Evolutionary conservation across 2,113 vertebrate genomes (phyloP), one percentile per base, ranked within the genome.

Genomic region (Hemiprocne comata): DNA sequence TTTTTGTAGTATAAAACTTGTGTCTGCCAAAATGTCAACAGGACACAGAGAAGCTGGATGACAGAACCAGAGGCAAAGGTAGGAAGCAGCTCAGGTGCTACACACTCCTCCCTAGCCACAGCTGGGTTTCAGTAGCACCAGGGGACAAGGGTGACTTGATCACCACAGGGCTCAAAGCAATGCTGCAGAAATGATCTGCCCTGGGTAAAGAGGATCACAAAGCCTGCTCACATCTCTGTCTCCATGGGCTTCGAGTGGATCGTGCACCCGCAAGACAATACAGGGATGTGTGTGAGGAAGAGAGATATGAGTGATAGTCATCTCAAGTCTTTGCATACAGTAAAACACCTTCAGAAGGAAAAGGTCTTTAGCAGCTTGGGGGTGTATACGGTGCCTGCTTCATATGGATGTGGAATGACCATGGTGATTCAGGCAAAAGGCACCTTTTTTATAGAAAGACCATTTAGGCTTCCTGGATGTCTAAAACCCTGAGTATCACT

Each of bases 241-340:
- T 88, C 67, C 79, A 33, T 2, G 54, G 88, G 50, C 40, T 92
- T 57, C 44, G 7, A 33, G 85, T 14, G 85, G 90, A 13, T 21
- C 70, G 67, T 87, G 78, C 78, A 77, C 54, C 11, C 7, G 0
- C 75, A 70, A 85, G 95, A 95, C 95, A 97, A 93, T 92, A 92
- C 91, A 85, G 96, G 93, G 91, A 93, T 95, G 92, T 93, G 88
- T 46, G 91, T 78, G 94, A 90, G 91, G 94, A 94, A 97, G 84
- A 58, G 33, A 94, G 89, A 94, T 91, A 94, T 0, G 70, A 65
- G 42, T 0, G 23, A 91, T 77, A 8, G 64, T 55, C 57, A 92
- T 81, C 84, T 90, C 5, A 19, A 23, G 38, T 16, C 73, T 89
- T 29, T 5, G 2, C 65, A 33, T 20, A 7, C n/a, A 0, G 8